A percentile compares a stretch with the other conserved stretches of the same genome.
Conservation (phyloP, 2,888 invertebrate genomes). For the Hesperia comma region DNA sequence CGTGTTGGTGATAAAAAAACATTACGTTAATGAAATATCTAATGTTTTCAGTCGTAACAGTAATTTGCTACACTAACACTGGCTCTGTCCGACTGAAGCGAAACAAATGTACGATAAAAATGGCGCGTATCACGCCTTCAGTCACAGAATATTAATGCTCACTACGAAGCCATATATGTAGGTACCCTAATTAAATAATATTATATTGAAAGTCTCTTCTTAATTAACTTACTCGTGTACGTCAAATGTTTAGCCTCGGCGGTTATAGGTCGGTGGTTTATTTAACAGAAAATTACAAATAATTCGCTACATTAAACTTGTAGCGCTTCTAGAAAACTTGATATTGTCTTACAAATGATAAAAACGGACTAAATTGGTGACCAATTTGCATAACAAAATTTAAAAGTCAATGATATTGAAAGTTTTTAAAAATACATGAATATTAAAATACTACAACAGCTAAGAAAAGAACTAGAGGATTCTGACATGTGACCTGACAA, state of each 20-base stretch:
- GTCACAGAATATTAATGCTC: constrained; percentile 34
- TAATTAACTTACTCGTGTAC: constrained; percentile 18
- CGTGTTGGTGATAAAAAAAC: constrained; percentile 4
- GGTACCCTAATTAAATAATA: constrained; percentile 28
- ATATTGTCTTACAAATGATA: no score
- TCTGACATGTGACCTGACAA: no score
- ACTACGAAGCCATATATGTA: constrained; percentile 26
- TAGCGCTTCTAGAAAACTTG: not conserved
- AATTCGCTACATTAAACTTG: not conserved
- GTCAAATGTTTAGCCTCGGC: constrained; percentile 7
- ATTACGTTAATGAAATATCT: constrained; percentile 11
- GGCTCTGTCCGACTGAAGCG: constrained; percentile 55
- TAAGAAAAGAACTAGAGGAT: no score
- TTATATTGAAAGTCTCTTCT: constrained; percentile 6
- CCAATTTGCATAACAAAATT: no score
- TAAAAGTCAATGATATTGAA: no score
- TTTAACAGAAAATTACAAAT: no score
- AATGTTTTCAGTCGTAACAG: not conserved
- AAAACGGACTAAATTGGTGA: no score
- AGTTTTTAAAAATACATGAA: no score
- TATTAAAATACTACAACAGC: no score
- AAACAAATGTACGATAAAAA: constrained; percentile 60
- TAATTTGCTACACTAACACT: constrained; percentile 26
- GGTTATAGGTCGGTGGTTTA: not conserved
- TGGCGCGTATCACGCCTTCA: constrained; percentile 47